Conservation (phyloP, 2,888 invertebrate genomes). For the Drosophila neotestacea region DNA sequence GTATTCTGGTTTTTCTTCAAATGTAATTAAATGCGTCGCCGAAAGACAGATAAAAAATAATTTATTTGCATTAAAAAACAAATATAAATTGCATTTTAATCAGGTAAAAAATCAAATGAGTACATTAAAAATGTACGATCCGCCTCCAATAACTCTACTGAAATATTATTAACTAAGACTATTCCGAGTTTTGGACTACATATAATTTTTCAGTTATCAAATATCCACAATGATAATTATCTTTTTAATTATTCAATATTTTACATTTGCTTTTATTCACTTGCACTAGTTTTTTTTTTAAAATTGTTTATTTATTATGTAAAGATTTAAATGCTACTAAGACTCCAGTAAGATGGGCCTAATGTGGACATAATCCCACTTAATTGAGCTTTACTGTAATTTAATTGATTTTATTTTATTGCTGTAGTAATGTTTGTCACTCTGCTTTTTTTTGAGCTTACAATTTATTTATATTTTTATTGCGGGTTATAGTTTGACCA, state of each 20-base stretch:
- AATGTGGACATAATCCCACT: neutral
- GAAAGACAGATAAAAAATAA: constrained; percentile 41
- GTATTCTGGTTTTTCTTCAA: constrained; percentile 32
- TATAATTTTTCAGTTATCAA: neutral
- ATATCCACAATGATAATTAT: too few relatives aligned
- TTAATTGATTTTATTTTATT: constrained; percentile 20
- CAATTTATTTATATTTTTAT: constrained; percentile 38
- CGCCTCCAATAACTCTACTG: neutral
- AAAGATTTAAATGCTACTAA: too few relatives aligned
- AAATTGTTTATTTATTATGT: too few relatives aligned
- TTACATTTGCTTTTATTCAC: too few relatives aligned
- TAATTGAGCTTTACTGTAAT: constrained; percentile 32
- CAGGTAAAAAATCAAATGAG: constrained; percentile 28
- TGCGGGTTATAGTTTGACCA: constrained; percentile 72
- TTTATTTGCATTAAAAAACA: constrained; percentile 41
- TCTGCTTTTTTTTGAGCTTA: constrained; percentile 1
- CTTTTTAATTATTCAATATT: too few relatives aligned
- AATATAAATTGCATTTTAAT: constrained; percentile 56
- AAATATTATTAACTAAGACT: neutral
- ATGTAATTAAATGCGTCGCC: constrained; percentile 59
- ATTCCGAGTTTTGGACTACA: too few relatives aligned
- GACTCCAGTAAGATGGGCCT: too few relatives aligned
- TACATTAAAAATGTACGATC: constrained; percentile 18
- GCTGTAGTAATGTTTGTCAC: neutral
- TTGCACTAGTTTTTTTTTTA: too few relatives aligned